Base-by-base conservation (phyloP, 1,140 invertebrate species). In the Sinonovacula constricta region DNA sequence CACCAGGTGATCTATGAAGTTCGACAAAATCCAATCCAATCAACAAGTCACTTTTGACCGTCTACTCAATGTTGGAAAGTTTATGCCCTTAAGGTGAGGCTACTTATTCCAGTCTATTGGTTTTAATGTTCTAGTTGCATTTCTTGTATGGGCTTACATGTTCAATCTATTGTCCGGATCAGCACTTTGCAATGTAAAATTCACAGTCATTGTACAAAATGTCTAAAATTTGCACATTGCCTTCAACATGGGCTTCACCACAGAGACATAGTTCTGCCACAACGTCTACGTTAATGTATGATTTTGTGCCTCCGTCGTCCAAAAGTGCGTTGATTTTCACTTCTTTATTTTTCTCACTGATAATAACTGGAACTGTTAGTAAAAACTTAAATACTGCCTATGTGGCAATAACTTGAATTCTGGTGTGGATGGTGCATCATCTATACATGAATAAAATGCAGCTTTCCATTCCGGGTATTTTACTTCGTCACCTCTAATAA, bases 141-240 rank as follows among this genome's bases (percentile, higher is more conserved):
- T 56, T 4, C 80, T 62, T 10, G 77, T 75, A 5, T 51, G 57
- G 7, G 67, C 77, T 1, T 33, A 22, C 5, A 75, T 72, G 33
- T 51, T 22, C 12, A 18, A 59, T 0, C 39, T n/a, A 24, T 22
- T 53, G 28, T 59, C 18, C 1, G 70, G 57, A 68, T 76, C 57
- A 1, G 60, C 0, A 54, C 70, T 76, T 65, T 70, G 1, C 30
- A 80, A n/a, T 33, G 15, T 22, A 15, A 76, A 62, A n/a, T 66
- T 67, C n/a, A 80, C 71, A 34, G 70, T 34, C 71, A 79, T 80
- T 34, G 81, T 82, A 66, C 76, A 53, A 34, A 82, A 82, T 15
- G 34, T 28, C 60, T 82, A 65, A 28, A 33, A 15, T 36, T 80
- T 51, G n/a, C 57, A 70, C 26, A 82, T 39, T 22, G 71, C 71